phyloP scores from a whole-genome alignment of 2,797 vertebrate species.

The Tapera naevia region DNA sequence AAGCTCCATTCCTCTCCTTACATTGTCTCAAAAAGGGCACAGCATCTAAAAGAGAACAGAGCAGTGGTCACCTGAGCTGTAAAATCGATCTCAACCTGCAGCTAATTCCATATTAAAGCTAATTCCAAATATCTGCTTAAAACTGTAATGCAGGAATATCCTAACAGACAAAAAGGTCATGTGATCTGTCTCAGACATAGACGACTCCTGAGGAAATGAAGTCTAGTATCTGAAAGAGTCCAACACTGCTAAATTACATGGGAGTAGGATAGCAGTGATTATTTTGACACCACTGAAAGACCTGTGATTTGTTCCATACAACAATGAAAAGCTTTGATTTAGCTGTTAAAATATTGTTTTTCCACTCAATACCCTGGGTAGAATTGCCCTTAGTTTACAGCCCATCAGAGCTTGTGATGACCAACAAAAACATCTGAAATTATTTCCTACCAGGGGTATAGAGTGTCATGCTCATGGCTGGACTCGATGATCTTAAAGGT shows the following conservation, averaged over 20 bases:
- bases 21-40: background rate
- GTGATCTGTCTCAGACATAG: background rate
- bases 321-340: background rate
- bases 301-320: background rate
- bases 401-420: background rate
- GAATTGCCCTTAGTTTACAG: background rate
- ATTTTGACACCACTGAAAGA: background rate
- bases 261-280: background rate
- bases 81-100: background rate
- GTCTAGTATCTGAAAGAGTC: background rate
- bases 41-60: background rate
- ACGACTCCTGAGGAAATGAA: background rate
- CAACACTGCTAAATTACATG: background rate
- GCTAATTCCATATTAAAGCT: constrained; percentile 6
- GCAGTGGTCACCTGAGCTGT: background rate
- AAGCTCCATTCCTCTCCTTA: background rate
- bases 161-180: background rate
- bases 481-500: too few relatives aligned
- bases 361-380: background rate
- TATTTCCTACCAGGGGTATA: background rate
- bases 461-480: background rate
- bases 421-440: background rate
- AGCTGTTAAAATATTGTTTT: background rate
- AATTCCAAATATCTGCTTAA: constrained; percentile 9
- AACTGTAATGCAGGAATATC: background rate